Evolutionary conservation across 2,113 vertebrate species (phyloP).

Genomic region (Scytalopus superciliaris): DNA sequence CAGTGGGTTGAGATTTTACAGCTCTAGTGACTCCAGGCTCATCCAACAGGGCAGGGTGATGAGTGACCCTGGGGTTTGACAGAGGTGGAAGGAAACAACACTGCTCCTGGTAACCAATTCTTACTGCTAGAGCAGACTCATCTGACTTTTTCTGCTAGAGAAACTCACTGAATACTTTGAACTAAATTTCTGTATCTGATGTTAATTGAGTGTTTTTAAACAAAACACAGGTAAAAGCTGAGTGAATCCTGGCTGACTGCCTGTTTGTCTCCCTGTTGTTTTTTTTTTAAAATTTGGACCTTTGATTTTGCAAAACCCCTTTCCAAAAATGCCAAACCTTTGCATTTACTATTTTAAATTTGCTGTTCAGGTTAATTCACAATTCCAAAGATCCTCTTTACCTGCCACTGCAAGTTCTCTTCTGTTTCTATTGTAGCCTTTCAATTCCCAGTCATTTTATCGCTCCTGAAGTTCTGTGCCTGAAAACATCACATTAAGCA

Average conservation of each 20-base stretch:
- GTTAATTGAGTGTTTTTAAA: background rate
- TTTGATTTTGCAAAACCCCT: background rate
- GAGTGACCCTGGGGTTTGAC: background rate
- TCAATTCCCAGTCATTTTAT: background rate
- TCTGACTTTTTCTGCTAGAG: background rate
- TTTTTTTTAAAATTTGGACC: background rate
- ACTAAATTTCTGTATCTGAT: background rate
- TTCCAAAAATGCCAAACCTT: accelerated
- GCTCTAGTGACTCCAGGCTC: background rate
- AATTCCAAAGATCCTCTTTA: background rate
- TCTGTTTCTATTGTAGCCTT: background rate
- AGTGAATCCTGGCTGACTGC: background rate
- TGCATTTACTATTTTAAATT: background rate
- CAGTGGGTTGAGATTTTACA: background rate
- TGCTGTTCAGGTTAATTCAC: background rate
- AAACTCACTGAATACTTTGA: background rate
- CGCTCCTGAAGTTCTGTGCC: background rate
- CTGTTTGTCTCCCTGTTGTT: background rate
- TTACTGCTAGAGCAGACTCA: background rate
- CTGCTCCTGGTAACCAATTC: background rate
- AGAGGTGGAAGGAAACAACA: background rate
- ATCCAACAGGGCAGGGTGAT: background rate
- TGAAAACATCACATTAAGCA: background rate
- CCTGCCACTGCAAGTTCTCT: background rate
- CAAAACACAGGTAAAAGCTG: background rate